Evolutionary conservation across 2,113 vertebrate species (phyloP), one percentile per base, ranked within the genome.

Genomic region (Cyprinus carpio): DNA sequence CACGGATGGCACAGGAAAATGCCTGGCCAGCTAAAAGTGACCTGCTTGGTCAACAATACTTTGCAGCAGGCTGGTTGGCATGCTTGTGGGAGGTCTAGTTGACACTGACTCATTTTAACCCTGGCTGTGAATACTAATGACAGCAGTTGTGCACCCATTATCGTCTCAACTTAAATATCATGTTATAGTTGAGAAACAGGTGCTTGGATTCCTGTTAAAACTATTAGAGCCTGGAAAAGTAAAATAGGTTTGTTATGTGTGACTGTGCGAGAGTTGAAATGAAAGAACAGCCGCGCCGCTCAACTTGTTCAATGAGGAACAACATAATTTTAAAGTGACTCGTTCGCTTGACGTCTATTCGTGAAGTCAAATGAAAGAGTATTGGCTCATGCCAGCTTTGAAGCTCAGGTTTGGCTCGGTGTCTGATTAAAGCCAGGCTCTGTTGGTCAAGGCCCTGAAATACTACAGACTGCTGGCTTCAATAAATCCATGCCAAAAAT

Each of bases 391-490:
- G 65, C 54, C 27, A 34, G 51, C 54, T 86, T 86, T 86, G 78
- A 86, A 81, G 84, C 78, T 58, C 64, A 16, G 40, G 31, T 74
- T 86, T 71, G 84, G 80, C 64, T 71, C 5, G 20, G 80, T 56
- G 81, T 72, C 34, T 85, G 84, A 81, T 60, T 72, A 80, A 85
- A 69, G 34, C 77, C 84, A 81, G 84, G 69, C 84, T 81, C 51
- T 6, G 56, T 64, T 81, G 84, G 78, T 86, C 77, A 58, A 27
- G 69, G 54, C 40, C 77, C 25, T 85, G 67, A 85, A 85, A 74
- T 49, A 72, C 64, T 46, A 74, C 67, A 75, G 37, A 23, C 77
- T 51, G 25, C 54, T 81, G 67, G 51, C 54, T 74, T 60, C 49
- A 60, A 62, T 31, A 72, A 83, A 40, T 67, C 51, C 64, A n/a